Percentiles rank a stretch among this genome's conserved stretches.
Evolutionary conservation across 2,888 invertebrate species (phyloP).

Genomic region (Meandrusa payeni): DNA sequence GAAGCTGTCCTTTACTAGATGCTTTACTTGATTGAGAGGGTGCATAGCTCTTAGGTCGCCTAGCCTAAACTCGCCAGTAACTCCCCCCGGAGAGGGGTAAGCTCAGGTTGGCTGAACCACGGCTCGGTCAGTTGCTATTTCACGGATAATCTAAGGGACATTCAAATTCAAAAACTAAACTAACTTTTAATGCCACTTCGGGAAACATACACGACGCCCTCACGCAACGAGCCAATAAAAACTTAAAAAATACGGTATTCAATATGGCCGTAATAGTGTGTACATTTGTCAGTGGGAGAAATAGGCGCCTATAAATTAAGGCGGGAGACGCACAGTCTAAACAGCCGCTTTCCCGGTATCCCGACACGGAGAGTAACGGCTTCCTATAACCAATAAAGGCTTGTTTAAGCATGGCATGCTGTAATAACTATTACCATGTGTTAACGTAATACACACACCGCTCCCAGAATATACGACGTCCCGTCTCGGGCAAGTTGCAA

Average conservation of each 20-base stretch:
- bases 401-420: slow-evolving; percentile 16
- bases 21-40: too few relatives aligned
- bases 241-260: slow-evolving; percentile 13
- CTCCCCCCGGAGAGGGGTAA: too few relatives aligned
- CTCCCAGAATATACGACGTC: neutral
- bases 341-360: slow-evolving; percentile 22
- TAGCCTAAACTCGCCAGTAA: too few relatives aligned
- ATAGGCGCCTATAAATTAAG: slow-evolving; percentile 20
- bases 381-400: slow-evolving; percentile 23
- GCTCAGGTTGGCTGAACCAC: too few relatives aligned
- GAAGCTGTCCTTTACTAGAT: too few relatives aligned
- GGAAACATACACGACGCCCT: too few relatives aligned
- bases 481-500: slow-evolving; percentile 1
- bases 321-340: slow-evolving; percentile 16
- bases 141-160: too few relatives aligned
- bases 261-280: slow-evolving; percentile 12
- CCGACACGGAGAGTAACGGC: slow-evolving; percentile 19
- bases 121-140: too few relatives aligned
- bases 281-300: slow-evolving; percentile 20
- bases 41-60: too few relatives aligned
- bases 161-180: too few relatives aligned
- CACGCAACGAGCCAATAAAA: slow-evolving; percentile 2
- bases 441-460: slow-evolving; percentile 14
- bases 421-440: slow-evolving; percentile 20
- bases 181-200: too few relatives aligned